Evolutionary conservation across 2,113 vertebrate genomes (phyloP), one percentile per base, ranked within the genome.

Genomic region (Perca fluviatilis): DNA sequence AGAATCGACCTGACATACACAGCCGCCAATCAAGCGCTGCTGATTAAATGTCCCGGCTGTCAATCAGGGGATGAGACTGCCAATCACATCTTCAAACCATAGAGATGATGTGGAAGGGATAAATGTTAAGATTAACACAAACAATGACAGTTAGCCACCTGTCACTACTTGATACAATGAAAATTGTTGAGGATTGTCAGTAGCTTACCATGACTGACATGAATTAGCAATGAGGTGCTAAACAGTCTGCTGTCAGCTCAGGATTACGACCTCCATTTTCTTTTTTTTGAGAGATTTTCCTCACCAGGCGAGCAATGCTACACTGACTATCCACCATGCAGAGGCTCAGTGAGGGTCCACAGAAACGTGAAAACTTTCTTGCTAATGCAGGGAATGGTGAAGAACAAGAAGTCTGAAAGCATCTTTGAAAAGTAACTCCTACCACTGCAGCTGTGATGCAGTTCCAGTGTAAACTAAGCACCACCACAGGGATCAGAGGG

Each of bases 61-160:
- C 85, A 87, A 61, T 87, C 86, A 71, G 66, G 3, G 15, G 50
- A 50, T 4, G 50, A 18, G 49, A 46, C 67, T 69, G 63, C 46
- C 76, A 82, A 73, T 86, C 76, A 73, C 60, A 33, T 8, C 56
- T 53, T 53, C 5, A 7, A 64, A 14, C 70, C 25, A 53, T 2
- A 51, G 25, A 2, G 51, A 25, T 3, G 6, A 46, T 36, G 36
- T 5, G 49, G 30, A 66, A 2, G 19, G 21, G 60, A 70, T 60
- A 15, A 62, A 76, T 21, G 62, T 77, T 54, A 8, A 12, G 67
- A 81, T 47, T 16, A 40, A 27, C 66, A n/a, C n/a, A 33, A 47
- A 64, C 1, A 47, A 40, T 74, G 23, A 77, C 72, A 75, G 27
- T 54, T 13, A 65, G 2, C 25, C 11, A 21, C 33, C 50, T 36